phyloP scores from a whole-genome alignment of 2,888 invertebrate species.

The Volucella inanis region DNA sequence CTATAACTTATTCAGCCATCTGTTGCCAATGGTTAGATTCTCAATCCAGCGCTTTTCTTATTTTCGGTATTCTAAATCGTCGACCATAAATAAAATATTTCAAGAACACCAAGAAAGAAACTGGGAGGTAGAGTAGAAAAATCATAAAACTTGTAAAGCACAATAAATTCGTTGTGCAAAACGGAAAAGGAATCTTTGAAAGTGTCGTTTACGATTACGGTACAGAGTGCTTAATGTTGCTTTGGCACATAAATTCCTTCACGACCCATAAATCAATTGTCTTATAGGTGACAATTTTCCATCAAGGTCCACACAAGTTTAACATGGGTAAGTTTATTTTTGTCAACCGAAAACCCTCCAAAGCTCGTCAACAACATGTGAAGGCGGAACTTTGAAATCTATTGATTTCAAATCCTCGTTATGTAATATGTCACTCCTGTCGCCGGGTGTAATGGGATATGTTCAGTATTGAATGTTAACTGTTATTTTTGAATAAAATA shows the following conservation, averaged over 20 bases:
- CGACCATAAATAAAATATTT: constrained; percentile 16
- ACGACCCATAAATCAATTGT: constrained; percentile 51
- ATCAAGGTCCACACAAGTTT: constrained; percentile 26
- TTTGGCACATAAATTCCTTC: constrained; percentile 35
- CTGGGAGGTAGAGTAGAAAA: neutral
- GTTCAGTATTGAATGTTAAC: neutral
- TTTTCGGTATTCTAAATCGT: constrained; percentile 14
- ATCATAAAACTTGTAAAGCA: constrained; percentile 18
- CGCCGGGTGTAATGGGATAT: constrained; percentile 24
- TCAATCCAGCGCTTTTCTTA: too few relatives aligned
- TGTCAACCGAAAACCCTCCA: neutral
- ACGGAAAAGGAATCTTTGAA: neutral
- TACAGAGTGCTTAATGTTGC: constrained; percentile 2
- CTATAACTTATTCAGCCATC: constrained; percentile 21
- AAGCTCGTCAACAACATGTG: neutral
- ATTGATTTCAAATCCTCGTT: constrained; percentile 37
- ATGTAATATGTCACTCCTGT: constrained; percentile 33
- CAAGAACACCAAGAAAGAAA: constrained; percentile 5
- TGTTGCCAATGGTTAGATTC: neutral
- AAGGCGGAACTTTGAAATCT: neutral
- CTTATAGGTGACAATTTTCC: constrained; percentile 24
- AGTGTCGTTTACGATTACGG: neutral
- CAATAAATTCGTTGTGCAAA: constrained; percentile 23
- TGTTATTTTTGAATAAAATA: too few relatives aligned
- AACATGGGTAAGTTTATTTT: constrained; percentile 37